These are phyloP conservation scores for Conistra vaccinii DNA, from an alignment of 2,888 invertebrate species.

Conservation along the genomic window DNA sequence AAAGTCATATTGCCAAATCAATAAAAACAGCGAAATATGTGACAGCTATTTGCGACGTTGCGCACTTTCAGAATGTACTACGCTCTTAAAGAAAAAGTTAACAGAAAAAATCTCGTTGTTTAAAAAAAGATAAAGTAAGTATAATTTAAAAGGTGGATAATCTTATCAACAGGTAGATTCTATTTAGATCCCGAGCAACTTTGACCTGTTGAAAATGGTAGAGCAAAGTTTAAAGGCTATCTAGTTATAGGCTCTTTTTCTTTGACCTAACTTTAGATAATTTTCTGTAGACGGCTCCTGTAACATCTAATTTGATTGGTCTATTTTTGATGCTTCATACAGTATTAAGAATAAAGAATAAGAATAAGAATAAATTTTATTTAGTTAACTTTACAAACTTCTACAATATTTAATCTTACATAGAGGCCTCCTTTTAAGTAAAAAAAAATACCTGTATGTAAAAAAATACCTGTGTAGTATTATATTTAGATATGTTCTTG, in stretches of 20 bases:
- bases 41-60: too few species aligned
- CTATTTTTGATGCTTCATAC: not conserved
- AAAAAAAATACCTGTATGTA: too few species aligned
- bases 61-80: too few species aligned
- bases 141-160: not conserved
- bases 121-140: not conserved
- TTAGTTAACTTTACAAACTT: too few species aligned
- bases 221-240: not conserved
- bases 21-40: too few species aligned
- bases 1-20: too few species aligned
- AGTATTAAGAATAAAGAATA: too few species aligned
- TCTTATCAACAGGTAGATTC: slow-evolving; percentile 10
- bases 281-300: not conserved
- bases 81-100: not conserved
- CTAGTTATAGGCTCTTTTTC: not conserved
- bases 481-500: not conserved
- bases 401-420: too few species aligned
- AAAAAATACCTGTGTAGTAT: too few species aligned
- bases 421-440: too few species aligned
- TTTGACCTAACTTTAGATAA: not conserved
- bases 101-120: not conserved
- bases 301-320: not conserved
- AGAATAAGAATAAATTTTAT: too few species aligned
- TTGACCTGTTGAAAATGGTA: not conserved
- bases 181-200: not conserved